Evolutionary conservation across 2,797 vertebrate species (phyloP), one percentile per base, ranked within the genome.

Genomic region (Acanthurus lineatus): DNA sequence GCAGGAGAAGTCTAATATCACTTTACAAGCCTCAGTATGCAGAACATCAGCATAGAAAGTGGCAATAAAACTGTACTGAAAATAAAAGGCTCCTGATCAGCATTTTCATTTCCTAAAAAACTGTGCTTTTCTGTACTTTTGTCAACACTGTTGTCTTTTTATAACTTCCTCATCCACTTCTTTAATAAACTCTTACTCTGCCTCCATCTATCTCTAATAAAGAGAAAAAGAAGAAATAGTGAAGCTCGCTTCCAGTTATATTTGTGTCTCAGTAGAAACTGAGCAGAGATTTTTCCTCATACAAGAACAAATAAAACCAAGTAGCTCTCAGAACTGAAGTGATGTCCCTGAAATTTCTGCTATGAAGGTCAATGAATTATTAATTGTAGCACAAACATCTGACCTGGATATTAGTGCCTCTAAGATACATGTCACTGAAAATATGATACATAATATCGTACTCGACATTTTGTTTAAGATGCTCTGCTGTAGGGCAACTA

Each of bases 291-390:
- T 6, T 60, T 67, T 73, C 61, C 48, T 38, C 16, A 25, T 10
- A 10, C 1, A 53, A 52, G 0, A 53, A 25, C 15, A 16, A 74
- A 53, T 28, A 14, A 54, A 38, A 22, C 2, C 12, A 49, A 54
- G 47, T 58, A 10, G 6, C 1, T 48, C n/a, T 48, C 40, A 32
- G 22, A 62, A 17, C 59, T 57, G 22, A 35, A 69, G 57, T 35
- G 28, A 82, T 44, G 62, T 61, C 49, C 35, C 42, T 74, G 47
- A 70, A 69, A 82, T 64, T 48, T 49, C 25, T 60, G 47, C 61
- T 20, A 45, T 64, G 45, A 76, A 68, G 62, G 22, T 71, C 59
- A 75, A 83, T 89, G 20, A 76, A 87, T 78, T 85, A 90, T 88
- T 80, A 61, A 92, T 73, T 38, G 40, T 22, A 52, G 40, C 47